phyloP scores from a whole-genome alignment of 2,888 invertebrate species.

The Axea sp. region DNA sequence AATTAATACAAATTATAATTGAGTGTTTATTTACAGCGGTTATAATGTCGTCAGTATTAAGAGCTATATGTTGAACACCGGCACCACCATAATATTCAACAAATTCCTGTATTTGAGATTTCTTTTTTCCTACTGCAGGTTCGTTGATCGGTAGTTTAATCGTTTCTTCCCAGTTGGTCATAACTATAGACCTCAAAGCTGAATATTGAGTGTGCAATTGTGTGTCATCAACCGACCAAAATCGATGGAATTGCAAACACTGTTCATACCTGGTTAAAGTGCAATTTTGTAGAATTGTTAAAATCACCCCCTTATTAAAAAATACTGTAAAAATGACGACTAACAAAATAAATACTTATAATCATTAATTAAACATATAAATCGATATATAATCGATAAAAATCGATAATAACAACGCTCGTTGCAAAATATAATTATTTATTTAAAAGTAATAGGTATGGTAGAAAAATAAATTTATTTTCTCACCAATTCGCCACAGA shows the following conservation, averaged over 20 bases:
- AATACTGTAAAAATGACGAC: no score
- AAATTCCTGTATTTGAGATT: conserved; percentile 98
- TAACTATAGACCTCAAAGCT: conserved; percentile 96
- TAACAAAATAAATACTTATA: no score
- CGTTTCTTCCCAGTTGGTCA: conserved; percentile 98
- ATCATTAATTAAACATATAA: no score
- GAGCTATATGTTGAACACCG: conserved; percentile 98
- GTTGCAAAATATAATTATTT: no score
- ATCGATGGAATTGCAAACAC: conserved; percentile 88
- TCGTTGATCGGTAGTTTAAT: conserved; percentile 99
- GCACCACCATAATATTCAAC: conserved; percentile 99
- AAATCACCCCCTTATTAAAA: no score
- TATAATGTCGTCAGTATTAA: conserved; percentile 97
- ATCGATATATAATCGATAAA: no score
- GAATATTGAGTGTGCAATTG: conserved; percentile 98
- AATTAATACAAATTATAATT: no score
- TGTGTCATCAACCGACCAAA: conserved; percentile 99
- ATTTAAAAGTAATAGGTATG: no score
- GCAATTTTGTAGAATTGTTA: no score
- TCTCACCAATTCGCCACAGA: conserved; percentile 91
- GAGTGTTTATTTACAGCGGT: conserved; percentile 89
- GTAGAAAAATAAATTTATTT: no score
- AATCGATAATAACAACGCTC: no score
- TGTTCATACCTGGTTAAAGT: conserved; percentile 84
- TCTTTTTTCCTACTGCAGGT: conserved; percentile 95